Base-by-base conservation (phyloP, 2,888 invertebrate species). In the Zhuqinia jingwanae region DNA sequence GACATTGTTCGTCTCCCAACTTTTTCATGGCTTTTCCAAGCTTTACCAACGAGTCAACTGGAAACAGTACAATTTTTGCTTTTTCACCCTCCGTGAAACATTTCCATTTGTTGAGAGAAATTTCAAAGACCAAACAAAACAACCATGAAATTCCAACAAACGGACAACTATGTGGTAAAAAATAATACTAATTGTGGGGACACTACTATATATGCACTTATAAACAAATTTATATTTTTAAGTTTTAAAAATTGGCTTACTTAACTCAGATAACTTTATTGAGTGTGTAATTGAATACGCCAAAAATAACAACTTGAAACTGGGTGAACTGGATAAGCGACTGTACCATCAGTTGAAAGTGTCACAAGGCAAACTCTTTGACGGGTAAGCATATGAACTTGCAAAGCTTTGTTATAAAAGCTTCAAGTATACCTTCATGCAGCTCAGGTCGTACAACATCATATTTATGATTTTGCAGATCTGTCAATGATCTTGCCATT, bases 401-500 rank as follows among this genome's bases (percentile, higher is more conserved):
- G n/a, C n/a, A n/a, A n/a, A n/a, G n/a, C n/a, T n/a, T n/a, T n/a
- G n/a, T n/a, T n/a, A n/a, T n/a, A n/a, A n/a, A n/a, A n/a, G n/a
- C 5, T 17, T 20, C 13, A 30, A 17, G 13, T 5, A 36, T 42
- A 65, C n/a, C 3, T 36, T 36, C 8, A 36, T 6, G 36, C 8
- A 36, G 36, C 8, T 36, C 8, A 8, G 36, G 36, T 36, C 3
- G 36, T 36, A 36, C 36, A 36, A 36, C 3, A n/a, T 53, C n/a
- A 17, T 20, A 53, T 17, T 8, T 36, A 6, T 36, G 5, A 36
- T 8, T 8, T 8, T 36, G 36, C 27, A 73, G 73, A 15, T 27
- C 27, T 22, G n/a, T 53, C 2, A 73, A 27, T 15, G 73, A 73
- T 20, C 27, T 76, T 11, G 76, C 76, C n/a, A 76, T 56, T 13